Evolutionary conservation across 2,888 invertebrate genomes (phyloP).

Genomic region (Agapostemon virescens): DNA sequence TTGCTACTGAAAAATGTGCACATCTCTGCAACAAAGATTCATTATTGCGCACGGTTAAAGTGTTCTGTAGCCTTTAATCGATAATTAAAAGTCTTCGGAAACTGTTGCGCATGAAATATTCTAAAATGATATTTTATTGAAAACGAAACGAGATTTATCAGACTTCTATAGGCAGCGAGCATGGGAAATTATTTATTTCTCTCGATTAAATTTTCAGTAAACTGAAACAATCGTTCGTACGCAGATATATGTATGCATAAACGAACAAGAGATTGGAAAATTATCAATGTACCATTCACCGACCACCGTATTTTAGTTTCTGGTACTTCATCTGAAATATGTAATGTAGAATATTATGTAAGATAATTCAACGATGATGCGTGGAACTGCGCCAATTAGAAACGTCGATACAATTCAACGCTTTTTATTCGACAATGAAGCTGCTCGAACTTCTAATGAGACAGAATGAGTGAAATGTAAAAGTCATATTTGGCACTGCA

Average conservation of each 20-base stretch:
- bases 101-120: background rate
- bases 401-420: too few species aligned
- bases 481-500: too few species aligned
- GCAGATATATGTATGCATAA: background rate
- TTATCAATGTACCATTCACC: background rate
- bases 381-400: too few species aligned
- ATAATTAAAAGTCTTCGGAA: background rate
- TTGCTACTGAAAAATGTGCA: background rate
- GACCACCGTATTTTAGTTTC: background rate
- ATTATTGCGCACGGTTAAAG: background rate
- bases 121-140: conserved; percentile 7
- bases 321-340: background rate
- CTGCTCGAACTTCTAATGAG: too few species aligned
- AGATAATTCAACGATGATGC: too few species aligned
- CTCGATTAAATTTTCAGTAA: background rate
- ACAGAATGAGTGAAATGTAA: too few species aligned
- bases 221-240: background rate
- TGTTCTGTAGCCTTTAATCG: background rate
- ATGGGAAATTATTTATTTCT: background rate
- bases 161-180: background rate
- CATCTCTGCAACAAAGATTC: background rate
- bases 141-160: background rate
- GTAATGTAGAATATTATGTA: background rate
- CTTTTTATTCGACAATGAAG: too few species aligned
- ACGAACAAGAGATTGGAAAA: background rate